These are phyloP conservation scores for Diadema setosum DNA, from an alignment of 35 echinoderm and acorn worm species.

Conservation along the genomic window DNA sequence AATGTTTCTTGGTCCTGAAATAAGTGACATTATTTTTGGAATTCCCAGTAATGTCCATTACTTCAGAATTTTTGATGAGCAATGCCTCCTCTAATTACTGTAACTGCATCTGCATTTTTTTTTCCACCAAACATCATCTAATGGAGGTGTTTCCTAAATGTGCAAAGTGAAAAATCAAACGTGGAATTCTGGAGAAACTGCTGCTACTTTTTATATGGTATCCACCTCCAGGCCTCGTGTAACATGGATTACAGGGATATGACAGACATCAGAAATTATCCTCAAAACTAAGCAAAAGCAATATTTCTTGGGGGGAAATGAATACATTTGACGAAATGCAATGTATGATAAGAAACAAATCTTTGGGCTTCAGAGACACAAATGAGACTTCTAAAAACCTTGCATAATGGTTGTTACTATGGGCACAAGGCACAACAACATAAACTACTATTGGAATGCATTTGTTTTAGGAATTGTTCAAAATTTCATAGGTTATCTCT, in stretches of 20 bases:
- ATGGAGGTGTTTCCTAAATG: no score
- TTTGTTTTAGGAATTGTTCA: neutral
- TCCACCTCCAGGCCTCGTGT: neutral
- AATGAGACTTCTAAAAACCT: neutral
- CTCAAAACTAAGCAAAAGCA: neutral
- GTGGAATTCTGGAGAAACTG: no score
- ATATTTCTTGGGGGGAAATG: neutral
- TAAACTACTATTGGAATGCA: neutral
- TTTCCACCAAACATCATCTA: no score
- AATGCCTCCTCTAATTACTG: no score
- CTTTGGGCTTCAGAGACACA: neutral
- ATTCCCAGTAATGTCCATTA: no score
- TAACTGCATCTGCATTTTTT: no score
- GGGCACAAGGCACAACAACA: neutral
- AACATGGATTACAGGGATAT: neutral
- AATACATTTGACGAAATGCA: neutral
- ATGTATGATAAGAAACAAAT: neutral
- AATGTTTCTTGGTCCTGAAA: no score
- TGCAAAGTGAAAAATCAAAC: no score
- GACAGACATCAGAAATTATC: neutral
- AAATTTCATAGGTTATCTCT: neutral
- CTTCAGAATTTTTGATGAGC: no score
- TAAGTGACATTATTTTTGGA: no score
- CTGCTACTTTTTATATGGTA: no score
- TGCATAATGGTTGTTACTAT: neutral